These are phyloP conservation scores for Pterostichus madidus DNA, from an alignment of 2,888 invertebrate genomes.

Conservation along the genomic window DNA sequence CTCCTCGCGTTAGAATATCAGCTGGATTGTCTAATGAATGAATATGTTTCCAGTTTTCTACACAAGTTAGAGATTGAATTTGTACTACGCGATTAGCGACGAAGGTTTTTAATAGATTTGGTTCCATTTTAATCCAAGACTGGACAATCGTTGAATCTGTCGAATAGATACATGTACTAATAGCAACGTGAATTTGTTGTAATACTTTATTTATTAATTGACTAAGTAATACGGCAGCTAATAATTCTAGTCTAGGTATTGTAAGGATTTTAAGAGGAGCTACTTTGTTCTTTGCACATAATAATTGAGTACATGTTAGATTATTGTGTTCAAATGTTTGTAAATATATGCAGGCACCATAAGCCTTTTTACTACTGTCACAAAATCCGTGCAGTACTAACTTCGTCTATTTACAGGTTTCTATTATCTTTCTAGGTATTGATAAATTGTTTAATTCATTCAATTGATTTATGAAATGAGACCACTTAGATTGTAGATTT, in stretches of 20 bases:
- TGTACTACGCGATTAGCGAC: conserved; percentile 26
- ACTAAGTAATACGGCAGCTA: conserved; percentile 1
- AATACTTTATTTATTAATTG: conserved; percentile 1
- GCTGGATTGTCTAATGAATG: conserved; percentile 17
- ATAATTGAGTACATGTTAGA: background rate
- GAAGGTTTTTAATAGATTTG: conserved; percentile 14
- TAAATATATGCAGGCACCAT: conserved; percentile 9
- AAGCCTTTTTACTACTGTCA: background rate
- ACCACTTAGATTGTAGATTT: background rate
- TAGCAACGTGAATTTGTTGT: background rate
- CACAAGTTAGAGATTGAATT: background rate
- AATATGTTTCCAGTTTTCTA: conserved; percentile 1
- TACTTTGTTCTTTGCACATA: background rate
- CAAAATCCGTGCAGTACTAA: conserved; percentile 18
- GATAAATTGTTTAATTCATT: background rate
- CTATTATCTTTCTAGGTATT: background rate
- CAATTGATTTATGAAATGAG: background rate
- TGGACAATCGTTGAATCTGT: conserved; percentile 29
- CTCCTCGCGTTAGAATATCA: conserved; percentile 10
- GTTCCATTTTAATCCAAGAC: conserved; percentile 3
- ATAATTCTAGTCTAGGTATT: conserved; percentile 10
- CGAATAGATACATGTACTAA: conserved; percentile 12
- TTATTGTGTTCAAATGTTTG: background rate
- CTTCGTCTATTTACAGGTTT: background rate
- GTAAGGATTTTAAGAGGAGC: conserved; percentile 7